A percentile compares a stretch with the other conserved stretches of the same genome.
These are phyloP conservation scores for Temnothorax ravouxi DNA, from an alignment of 2,888 invertebrate species.

Conservation along the genomic window DNA sequence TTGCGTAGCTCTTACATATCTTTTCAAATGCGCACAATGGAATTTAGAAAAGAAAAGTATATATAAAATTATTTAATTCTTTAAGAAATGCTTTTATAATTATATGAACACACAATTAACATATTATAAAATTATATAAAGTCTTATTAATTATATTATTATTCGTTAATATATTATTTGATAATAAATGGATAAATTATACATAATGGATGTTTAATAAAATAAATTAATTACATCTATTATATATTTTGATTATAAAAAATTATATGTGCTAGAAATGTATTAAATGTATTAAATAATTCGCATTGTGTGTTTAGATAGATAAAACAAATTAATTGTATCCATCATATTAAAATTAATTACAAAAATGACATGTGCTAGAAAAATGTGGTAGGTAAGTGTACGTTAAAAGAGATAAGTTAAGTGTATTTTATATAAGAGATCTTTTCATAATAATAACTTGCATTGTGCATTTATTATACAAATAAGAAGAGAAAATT, in stretches of 20 bases:
- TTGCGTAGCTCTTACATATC: not conserved
- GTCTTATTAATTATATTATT: not conserved
- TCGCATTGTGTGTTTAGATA: not conserved
- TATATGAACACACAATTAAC: not conserved
- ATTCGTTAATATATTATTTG: not conserved
- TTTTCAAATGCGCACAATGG: not conserved
- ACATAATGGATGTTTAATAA: not conserved
- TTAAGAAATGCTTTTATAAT: not conserved
- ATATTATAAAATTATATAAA: not conserved
- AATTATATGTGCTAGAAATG: not conserved
- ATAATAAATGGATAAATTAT: not conserved
- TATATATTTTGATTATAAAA: not conserved
- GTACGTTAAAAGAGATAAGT: too few relatives aligned
- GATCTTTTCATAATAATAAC: not conserved
- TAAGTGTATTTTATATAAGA: too few relatives aligned
- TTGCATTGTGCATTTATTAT: not conserved
- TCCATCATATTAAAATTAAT: not conserved
- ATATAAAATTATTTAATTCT: not conserved
- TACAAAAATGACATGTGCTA: not conserved
- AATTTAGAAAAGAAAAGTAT: not conserved
- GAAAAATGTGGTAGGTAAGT: not conserved
- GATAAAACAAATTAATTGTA: not conserved
- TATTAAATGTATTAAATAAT: too few relatives aligned
- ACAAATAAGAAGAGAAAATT: not conserved
- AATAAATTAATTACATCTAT: not conserved